Percentiles rank a stretch among this genome's conserved stretches.
These are phyloP conservation scores for Nasonia vitripennis DNA, from an alignment of 1,140 invertebrate genomes.

Conservation along the genomic window DNA sequence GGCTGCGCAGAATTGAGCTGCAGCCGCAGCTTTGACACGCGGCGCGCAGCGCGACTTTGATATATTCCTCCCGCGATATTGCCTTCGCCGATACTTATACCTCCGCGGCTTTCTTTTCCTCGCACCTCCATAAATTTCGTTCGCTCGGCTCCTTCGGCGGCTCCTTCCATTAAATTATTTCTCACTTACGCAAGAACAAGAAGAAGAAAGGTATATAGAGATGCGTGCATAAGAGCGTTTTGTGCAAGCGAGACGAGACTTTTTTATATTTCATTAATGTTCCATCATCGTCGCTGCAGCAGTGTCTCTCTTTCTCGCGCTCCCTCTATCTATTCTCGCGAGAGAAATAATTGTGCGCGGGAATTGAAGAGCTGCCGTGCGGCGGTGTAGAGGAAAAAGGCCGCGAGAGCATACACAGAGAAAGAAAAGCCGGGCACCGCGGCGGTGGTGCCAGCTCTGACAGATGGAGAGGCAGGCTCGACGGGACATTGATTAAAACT, in stretches of 20 bases:
- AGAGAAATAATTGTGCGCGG: not conserved
- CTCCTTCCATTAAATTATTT: not conserved
- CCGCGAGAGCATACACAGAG: not conserved
- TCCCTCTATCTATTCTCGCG: too few species aligned
- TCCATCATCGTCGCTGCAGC: not conserved
- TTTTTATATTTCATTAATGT: not conserved
- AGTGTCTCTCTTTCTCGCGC: too few species aligned
- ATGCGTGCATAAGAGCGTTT: not conserved
- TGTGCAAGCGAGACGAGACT: not conserved
- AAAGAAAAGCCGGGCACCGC: not conserved
- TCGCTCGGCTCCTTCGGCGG: not conserved
- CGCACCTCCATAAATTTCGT: not conserved
- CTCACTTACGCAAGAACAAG: not conserved
- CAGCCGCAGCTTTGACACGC: slow-evolving; percentile 4
- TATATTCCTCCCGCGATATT: not conserved
- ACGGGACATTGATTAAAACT: slow-evolving; percentile 54
- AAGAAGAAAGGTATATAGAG: not conserved
- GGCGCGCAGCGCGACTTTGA: not conserved
- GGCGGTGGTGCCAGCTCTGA: not conserved
- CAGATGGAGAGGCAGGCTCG: slow-evolving; percentile 24
- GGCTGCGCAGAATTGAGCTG: not conserved
- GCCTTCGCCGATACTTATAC: not conserved
- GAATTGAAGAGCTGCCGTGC: not conserved
- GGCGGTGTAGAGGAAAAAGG: not conserved
- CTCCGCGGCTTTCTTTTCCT: not conserved